Conservation (phyloP, 2,888 invertebrate species). For the Volucella zonaria region DNA sequence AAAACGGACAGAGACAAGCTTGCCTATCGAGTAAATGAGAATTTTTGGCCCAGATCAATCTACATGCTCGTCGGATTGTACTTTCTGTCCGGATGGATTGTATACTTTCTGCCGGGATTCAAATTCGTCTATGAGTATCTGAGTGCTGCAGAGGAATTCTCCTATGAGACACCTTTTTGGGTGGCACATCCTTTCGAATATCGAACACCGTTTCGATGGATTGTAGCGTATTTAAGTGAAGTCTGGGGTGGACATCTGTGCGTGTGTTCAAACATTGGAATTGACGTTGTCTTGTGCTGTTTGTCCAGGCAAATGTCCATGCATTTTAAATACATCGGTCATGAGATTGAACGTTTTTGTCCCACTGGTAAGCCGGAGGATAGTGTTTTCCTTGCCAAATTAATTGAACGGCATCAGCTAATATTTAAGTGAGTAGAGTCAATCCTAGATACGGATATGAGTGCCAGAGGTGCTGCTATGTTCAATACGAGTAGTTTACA, state of each 20-base stretch:
- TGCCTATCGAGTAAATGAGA: constrained; percentile 50
- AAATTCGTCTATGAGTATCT: constrained; percentile 43
- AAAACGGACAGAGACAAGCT: constrained; percentile 48
- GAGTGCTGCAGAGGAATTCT: constrained; percentile 30
- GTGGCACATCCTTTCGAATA: constrained; percentile 56
- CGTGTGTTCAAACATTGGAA: constrained; percentile 51
- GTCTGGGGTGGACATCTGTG: constrained; percentile 56
- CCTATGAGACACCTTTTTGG: constrained; percentile 61
- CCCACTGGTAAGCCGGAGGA: constrained; percentile 73
- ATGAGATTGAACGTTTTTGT: constrained; percentile 73
- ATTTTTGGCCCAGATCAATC: constrained; percentile 41
- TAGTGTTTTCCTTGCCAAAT: constrained; percentile 69
- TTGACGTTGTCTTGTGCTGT: constrained; percentile 62
- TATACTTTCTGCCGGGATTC: constrained; percentile 52
- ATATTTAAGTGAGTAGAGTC: constrained; percentile 73
- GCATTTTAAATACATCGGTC: constrained; percentile 77
- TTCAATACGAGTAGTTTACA: neutral
- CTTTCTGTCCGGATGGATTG: constrained; percentile 35
- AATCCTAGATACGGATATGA: neutral
- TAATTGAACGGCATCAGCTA: constrained; percentile 75
- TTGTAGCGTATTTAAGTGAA: constrained; percentile 52
- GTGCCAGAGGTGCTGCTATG: no score
- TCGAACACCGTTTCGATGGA: constrained; percentile 25
- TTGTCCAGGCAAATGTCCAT: constrained; percentile 77
- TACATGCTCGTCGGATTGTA: constrained; percentile 37